Conservation (phyloP, 1,140 invertebrate species). For the Steinernema feltiae region DNA sequence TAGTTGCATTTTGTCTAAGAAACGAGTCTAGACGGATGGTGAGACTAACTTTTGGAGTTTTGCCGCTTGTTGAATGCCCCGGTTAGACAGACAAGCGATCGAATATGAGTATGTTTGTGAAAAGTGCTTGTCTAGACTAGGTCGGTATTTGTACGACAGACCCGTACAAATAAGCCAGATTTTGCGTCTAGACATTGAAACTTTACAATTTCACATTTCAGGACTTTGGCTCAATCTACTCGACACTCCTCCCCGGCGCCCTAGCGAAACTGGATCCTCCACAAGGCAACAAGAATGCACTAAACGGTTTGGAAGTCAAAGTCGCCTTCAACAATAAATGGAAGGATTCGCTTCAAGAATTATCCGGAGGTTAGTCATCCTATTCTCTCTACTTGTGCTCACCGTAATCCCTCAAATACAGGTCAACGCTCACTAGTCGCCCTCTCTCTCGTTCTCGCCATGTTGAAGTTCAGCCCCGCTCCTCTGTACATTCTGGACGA, state of each 20-base stretch:
- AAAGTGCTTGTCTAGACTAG: too few relatives aligned
- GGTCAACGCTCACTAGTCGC: constrained; percentile 76
- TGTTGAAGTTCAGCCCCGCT: constrained; percentile 93
- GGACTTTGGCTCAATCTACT: constrained; percentile 95
- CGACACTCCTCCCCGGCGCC: constrained; percentile 79
- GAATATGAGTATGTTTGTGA: too few relatives aligned
- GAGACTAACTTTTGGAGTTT: too few relatives aligned
- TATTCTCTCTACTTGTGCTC: too few relatives aligned
- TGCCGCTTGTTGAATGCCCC: too few relatives aligned
- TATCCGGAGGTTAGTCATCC: constrained; percentile 89
- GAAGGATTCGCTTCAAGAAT: constrained; percentile 90
- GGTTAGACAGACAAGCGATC: too few relatives aligned
- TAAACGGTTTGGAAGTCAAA: constrained; percentile 78
- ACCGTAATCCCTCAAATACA: too few relatives aligned
- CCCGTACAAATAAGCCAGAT: too few relatives aligned
- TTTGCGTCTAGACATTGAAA: too few relatives aligned
- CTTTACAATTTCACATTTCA: constrained; percentile 52
- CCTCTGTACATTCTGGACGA: constrained; percentile 98
- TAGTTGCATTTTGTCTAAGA: too few relatives aligned
- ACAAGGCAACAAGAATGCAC: constrained; percentile 66
- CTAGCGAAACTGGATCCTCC: constrained; percentile 76
- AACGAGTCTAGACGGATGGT: too few relatives aligned
- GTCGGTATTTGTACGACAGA: too few relatives aligned
- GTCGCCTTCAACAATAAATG: constrained; percentile 83
- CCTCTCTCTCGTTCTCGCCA: constrained; percentile 86